Base-by-base conservation (phyloP, 2,113 vertebrate species). In the Leptodactylus fuscus region DNA sequence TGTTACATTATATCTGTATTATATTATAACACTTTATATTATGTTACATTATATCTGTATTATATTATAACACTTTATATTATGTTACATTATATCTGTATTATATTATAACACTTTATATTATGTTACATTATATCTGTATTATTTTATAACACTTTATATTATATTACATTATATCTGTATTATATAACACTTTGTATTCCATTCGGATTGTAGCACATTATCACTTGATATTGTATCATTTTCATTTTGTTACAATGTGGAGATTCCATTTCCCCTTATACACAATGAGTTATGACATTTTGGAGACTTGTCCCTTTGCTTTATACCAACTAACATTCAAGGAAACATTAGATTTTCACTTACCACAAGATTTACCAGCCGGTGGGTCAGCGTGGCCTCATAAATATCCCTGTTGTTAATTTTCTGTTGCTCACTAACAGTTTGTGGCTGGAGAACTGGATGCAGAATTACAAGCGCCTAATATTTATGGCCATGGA, bases 271-370 rank as follows among this genome's bases (percentile, higher is more conserved):
- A n/a, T 58, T 78, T 78, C 12, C 18, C 18, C 32, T 38, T 55
- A n/a, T 58, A n/a, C 18, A 29, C 44, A 75, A 24, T 27, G 46
- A 48, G 9, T 48, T 75, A 46, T 48, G 44, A 75, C 44, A 75
- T 75, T 75, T 8, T n/a, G 41, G 48, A 75, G 71, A 5, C 44
- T 44, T 75, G 41, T 29, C 44, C n/a, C 71, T 77, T n/a, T 34
- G 46, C 74, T 4, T 18, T 34, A 77, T 49, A 46, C 29, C 62
- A 70, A 48, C 65, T 27, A n/a, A 38, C 34, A 49, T 81, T 81
- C n/a, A 70, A 48, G 80, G 80, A 81, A 81, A 70, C 80, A 81
- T 81, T 81, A 69, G 41, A 67, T 67, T 81, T 70, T 81, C 62
- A 49, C 62, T 81, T 70, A 81, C 80, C 80, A 81, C 80, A 81